A percentile compares a stretch with the other conserved stretches of the same genome.
These are phyloP conservation scores for Heterotilapia buettikoferi DNA, from an alignment of 2,113 vertebrate species.

Conservation along the genomic window DNA sequence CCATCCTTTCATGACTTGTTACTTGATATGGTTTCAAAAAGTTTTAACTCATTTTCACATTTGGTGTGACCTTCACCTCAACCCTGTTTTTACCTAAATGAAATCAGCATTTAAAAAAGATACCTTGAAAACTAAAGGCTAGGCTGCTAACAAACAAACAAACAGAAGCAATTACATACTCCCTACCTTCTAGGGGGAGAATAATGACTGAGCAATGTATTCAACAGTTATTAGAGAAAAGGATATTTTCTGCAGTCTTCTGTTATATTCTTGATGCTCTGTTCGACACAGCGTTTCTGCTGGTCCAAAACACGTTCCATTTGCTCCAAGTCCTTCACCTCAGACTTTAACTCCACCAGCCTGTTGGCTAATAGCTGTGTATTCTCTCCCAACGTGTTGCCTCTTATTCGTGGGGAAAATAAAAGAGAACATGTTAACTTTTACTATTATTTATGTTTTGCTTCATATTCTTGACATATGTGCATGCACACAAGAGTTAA, in stretches of 20 bases:
- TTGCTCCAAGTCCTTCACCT: slow-evolving; percentile 83
- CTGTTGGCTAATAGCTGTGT: slow-evolving; percentile 77
- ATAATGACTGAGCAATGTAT: not conserved
- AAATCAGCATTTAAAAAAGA: not conserved
- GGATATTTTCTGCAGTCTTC: slow-evolving; percentile 93
- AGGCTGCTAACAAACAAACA: not conserved
- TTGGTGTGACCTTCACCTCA: not conserved
- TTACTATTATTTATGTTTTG: not conserved
- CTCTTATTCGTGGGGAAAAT: slow-evolving; percentile 60
- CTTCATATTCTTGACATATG: not conserved
- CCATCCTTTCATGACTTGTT: not conserved
- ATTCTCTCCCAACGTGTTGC: slow-evolving; percentile 78
- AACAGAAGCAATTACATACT: not conserved
- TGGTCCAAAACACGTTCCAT: slow-evolving; percentile 85
- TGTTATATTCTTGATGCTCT: slow-evolving; percentile 88
- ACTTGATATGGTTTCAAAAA: not conserved
- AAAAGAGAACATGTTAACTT: not conserved
- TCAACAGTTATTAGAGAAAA: slow-evolving; percentile 33
- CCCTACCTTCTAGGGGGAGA: not conserved
- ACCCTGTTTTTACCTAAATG: not conserved
- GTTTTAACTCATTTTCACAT: not conserved
- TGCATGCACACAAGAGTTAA: not conserved
- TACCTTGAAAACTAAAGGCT: not conserved
- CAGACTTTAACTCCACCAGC: slow-evolving; percentile 81
- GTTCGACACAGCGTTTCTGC: slow-evolving; percentile 86